A percentile compares a stretch with the other conserved stretches of the same genome.
These are phyloP conservation scores for Danio choprae DNA, from an alignment of 2,797 vertebrate genomes.

Conservation along the genomic window DNA sequence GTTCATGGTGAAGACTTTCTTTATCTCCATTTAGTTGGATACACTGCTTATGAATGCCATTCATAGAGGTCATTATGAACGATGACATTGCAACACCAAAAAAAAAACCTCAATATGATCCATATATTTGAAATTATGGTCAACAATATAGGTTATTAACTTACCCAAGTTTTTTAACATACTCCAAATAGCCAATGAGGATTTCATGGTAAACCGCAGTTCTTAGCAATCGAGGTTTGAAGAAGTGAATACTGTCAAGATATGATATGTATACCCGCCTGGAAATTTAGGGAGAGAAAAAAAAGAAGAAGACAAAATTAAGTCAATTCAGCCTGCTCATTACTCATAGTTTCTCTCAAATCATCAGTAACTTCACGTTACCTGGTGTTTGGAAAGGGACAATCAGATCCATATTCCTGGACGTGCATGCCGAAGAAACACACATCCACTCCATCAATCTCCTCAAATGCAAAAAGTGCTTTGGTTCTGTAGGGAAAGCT, in stretches of 20 bases:
- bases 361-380: constrained; percentile 61
- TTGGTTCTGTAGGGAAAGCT: constrained; percentile 97
- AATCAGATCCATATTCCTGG: constrained; percentile 96
- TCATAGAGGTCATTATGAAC: no score
- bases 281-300: constrained; percentile 19
- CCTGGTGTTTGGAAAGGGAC: constrained; percentile 94
- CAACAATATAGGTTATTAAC: constrained; percentile 27
- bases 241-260: constrained; percentile 99
- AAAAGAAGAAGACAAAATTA: background rate
- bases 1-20: no score
- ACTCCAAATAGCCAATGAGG: constrained; percentile 96
- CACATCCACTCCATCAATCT: constrained; percentile 96
- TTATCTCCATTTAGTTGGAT: no score
- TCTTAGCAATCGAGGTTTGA: constrained; percentile 90
- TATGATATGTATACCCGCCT: constrained; percentile 99
- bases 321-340: background rate
- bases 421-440: constrained; percentile 99
- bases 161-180: constrained; percentile 97
- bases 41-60: no score
- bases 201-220: constrained; percentile 98
- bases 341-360: background rate
- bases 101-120: no score
- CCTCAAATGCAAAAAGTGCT: constrained; percentile 98
- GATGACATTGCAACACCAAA: background rate
- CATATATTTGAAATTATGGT: no score